A percentile compares a stretch with the other conserved stretches of the same genome.
These are phyloP conservation scores for Ennomos fuscantarius DNA, from an alignment of 2,888 invertebrate genomes.

Conservation along the genomic window DNA sequence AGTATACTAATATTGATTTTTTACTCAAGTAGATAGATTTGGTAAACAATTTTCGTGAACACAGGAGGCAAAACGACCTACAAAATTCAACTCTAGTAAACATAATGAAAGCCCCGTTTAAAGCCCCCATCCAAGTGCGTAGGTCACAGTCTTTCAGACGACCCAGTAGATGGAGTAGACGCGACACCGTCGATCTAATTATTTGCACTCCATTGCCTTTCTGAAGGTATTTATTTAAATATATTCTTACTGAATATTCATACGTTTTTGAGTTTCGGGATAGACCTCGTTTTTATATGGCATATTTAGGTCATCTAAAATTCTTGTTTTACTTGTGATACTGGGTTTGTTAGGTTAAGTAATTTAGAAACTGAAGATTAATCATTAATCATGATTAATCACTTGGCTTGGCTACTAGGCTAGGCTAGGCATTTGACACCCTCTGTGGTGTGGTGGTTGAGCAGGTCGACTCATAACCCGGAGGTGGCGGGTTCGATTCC, in stretches of 20 bases:
- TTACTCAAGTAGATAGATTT: too few relatives aligned
- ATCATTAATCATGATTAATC: too few relatives aligned
- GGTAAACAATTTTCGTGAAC: too few relatives aligned
- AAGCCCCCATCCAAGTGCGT: not conserved
- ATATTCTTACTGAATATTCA: constrained; percentile 26
- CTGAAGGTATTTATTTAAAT: constrained; percentile 22
- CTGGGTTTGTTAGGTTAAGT: not conserved
- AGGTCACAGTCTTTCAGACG: not conserved
- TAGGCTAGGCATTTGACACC: too few relatives aligned
- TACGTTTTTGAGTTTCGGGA: constrained; percentile 4
- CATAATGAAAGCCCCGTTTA: not conserved
- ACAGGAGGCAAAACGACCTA: too few relatives aligned
- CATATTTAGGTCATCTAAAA: constrained; percentile 10
- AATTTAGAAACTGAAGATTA: too few relatives aligned
- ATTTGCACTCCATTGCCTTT: constrained; percentile 11
- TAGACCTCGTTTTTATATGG: constrained; percentile 1
- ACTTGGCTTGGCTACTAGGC: too few relatives aligned
- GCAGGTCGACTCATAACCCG: too few relatives aligned
- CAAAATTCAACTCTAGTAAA: not conserved
- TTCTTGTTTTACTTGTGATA: not conserved
- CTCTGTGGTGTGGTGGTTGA: too few relatives aligned
- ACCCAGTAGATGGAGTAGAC: not conserved
- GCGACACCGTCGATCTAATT: constrained; percentile 13
- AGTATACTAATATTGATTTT: too few relatives aligned
- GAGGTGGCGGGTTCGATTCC: too few relatives aligned